Conservation (phyloP, 35 echinoderm and acorn worm genomes). For the Patiria miniata region DNA sequence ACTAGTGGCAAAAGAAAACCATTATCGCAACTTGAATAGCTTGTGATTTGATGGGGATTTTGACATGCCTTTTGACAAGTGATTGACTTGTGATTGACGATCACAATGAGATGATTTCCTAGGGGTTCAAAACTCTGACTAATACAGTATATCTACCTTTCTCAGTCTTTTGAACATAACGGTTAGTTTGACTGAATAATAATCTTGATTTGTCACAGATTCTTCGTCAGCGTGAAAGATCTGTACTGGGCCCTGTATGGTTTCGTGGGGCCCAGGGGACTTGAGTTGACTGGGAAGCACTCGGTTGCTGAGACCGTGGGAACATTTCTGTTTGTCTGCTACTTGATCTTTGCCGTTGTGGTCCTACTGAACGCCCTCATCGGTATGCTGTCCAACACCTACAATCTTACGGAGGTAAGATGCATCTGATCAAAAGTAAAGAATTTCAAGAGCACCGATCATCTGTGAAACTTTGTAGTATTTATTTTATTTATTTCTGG, state of each 20-base stretch:
- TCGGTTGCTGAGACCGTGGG: slow-evolving; percentile 19
- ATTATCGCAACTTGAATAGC: not conserved
- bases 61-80: too few species aligned
- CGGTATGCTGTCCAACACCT: slow-evolving; percentile 44
- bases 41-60: not conserved
- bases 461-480: not conserved
- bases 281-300: not conserved
- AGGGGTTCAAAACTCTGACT: not conserved
- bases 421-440: not conserved
- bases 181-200: not conserved
- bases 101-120: too few species aligned
- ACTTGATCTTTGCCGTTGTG: not conserved
- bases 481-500: too few species aligned
- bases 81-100: too few species aligned
- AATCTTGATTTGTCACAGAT: not conserved
- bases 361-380: slow-evolving; percentile 37
- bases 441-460: not conserved
- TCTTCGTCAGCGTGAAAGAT: not conserved
- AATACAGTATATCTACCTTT: not conserved
- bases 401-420: slow-evolving; percentile 28
- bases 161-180: not conserved
- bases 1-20: not conserved
- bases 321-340: not conserved
- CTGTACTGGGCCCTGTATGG: slow-evolving; percentile 19
- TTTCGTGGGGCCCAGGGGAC: not conserved